These are phyloP conservation scores for Lagopus muta DNA, from an alignment of 2,113 vertebrate genomes.

Conservation along the genomic window DNA sequence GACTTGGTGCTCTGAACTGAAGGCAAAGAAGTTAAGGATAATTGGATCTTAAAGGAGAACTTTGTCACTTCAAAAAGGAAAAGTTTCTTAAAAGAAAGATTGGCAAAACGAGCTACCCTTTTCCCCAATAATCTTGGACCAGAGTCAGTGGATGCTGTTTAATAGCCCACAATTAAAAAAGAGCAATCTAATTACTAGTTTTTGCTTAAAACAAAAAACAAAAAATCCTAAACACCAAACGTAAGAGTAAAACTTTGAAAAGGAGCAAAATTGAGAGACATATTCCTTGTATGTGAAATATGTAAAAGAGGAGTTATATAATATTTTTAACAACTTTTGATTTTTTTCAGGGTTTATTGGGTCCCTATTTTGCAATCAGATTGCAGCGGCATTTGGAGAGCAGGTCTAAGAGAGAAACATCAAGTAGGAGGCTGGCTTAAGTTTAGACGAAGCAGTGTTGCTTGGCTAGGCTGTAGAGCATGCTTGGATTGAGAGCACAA, in stretches of 20 bases:
- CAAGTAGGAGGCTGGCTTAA: neutral
- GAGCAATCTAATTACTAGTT: constrained; percentile 15
- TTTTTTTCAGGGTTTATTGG: neutral
- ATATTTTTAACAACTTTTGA: neutral
- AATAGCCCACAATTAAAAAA: constrained; percentile 36
- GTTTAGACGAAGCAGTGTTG: neutral
- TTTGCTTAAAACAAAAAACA: neutral
- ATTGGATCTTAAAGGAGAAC: neutral
- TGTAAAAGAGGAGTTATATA: neutral
- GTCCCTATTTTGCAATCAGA: neutral
- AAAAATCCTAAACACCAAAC: neutral
- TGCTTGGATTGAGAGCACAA: neutral
- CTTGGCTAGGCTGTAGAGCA: neutral
- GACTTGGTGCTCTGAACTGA: rapidly evolving
- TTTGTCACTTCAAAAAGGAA: neutral
- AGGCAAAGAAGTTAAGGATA: neutral
- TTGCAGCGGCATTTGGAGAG: neutral
- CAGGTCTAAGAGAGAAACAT: neutral
- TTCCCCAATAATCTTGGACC: neutral
- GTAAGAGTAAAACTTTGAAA: neutral
- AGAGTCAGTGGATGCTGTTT: constrained; percentile 13
- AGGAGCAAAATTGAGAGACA: neutral
- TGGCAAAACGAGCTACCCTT: neutral
- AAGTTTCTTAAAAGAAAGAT: neutral
- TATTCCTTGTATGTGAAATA: neutral